phyloP scores from a whole-genome alignment of 1,140 invertebrate genomes.

The Megalonaias nervosa region DNA sequence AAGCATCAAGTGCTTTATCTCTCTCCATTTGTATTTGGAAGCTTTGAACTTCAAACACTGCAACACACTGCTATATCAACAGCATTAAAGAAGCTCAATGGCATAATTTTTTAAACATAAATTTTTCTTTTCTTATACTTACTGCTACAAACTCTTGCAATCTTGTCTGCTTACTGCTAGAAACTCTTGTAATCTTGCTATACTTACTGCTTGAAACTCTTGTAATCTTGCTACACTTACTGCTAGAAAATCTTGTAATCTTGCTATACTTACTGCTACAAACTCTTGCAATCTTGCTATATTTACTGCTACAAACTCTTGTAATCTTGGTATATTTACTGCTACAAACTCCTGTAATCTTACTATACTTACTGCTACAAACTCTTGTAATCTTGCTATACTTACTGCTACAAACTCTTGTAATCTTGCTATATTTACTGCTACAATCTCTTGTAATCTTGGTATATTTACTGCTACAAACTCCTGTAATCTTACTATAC shows the following conservation, averaged over 20 bases:
- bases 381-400: slow-evolving; percentile 95
- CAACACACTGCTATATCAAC: too few relatives aligned
- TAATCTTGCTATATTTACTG: slow-evolving; percentile 81
- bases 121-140: slow-evolving; percentile 48
- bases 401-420: slow-evolving; percentile 96
- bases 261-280: slow-evolving; percentile 73
- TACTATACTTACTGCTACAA: slow-evolving; percentile 82
- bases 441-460: too few relatives aligned
- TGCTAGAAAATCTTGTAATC: slow-evolving; percentile 98
- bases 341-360: too few relatives aligned
- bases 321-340: slow-evolving; percentile 84
- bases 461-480: slow-evolving; percentile 85
- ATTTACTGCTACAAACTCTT: slow-evolving; percentile 94
- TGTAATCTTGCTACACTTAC: slow-evolving; percentile 68
- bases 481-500: slow-evolving; percentile 93
- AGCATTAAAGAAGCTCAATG: too few relatives aligned
- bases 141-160: slow-evolving; percentile 98
- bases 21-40: too few relatives aligned
- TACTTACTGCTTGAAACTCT: too few relatives aligned
- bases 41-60: too few relatives aligned
- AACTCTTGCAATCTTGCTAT: neutral
- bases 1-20: too few relatives aligned
- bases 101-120: too few relatives aligned
- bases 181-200: slow-evolving; percentile 97
- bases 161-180: slow-evolving; percentile 85